A percentile compares a stretch with the other conserved stretches of the same genome.
Evolutionary conservation across 1,140 invertebrate genomes (phyloP).

Genomic region (Drosophila setifemur): DNA sequence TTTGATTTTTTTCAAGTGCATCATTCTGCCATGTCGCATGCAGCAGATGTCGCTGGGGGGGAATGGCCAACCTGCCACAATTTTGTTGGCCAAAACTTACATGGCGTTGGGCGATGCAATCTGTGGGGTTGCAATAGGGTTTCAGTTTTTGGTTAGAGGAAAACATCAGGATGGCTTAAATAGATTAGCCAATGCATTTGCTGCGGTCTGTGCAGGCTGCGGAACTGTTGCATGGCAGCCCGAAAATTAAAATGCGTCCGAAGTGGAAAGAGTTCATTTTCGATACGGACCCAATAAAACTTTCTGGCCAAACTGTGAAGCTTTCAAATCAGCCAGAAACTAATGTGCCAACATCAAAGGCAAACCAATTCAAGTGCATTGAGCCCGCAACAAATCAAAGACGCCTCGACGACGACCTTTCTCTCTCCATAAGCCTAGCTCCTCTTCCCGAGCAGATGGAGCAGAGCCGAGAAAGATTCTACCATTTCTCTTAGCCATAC

Average conservation of each 20-base stretch:
- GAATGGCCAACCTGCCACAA: constrained; percentile 34
- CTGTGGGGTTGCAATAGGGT: not conserved
- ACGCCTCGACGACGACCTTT: constrained; percentile 17
- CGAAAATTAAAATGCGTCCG: not conserved
- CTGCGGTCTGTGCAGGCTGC: constrained; percentile 6
- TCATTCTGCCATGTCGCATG: constrained; percentile 24
- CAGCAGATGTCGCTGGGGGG: constrained; percentile 26
- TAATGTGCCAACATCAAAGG: constrained; percentile 44
- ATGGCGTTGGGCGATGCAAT: not conserved
- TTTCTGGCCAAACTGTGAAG: not conserved
- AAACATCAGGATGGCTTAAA: constrained; percentile 51
- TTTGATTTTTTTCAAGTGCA: not conserved
- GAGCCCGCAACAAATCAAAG: constrained; percentile 52
- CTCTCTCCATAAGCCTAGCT: not conserved
- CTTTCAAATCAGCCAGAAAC: constrained; percentile 44
- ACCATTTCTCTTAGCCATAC: constrained; percentile 29
- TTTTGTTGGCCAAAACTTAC: constrained; percentile 31
- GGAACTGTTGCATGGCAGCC: constrained; percentile 25
- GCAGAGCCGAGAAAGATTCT: not conserved
- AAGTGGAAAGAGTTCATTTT: constrained; percentile 17
- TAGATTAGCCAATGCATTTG: constrained; percentile 49
- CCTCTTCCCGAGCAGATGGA: not conserved
- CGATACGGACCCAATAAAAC: not conserved
- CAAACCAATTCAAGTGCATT: constrained; percentile 56
- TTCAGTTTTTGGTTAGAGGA: not conserved